Base-by-base conservation (phyloP, 2,113 vertebrate species). In the Salminus brasiliensis region DNA sequence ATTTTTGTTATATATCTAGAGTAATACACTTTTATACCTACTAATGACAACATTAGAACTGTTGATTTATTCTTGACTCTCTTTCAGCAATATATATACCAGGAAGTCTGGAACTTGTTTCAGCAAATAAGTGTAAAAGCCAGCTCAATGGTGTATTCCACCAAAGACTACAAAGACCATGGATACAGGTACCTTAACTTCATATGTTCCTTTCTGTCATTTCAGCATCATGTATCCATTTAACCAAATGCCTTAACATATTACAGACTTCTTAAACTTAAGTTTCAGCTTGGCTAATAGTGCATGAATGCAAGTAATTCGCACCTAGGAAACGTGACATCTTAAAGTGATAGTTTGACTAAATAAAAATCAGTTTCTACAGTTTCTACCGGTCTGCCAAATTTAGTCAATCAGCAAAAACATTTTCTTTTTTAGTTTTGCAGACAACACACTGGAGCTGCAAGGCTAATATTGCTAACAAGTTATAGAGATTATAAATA, bases 71-170 rank as follows among this genome's bases (percentile, higher is more conserved):
- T 29, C 29, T n/a, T 30, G 1, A 16, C 5, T 15, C 34, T 30
- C 5, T 88, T 81, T 3, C 82, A 99, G 98, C 98, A 98, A 97
- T 98, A 99, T 84, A 98, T 99, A 89, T 99, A 99, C 84, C 95
- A 98, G 89, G 98, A 99, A 77, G 98, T 99, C 36, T 99, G 97
- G 98, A 99, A 99, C 84, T 91, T 99, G 47, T 99, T 99, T 88
- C 98, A 99, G 91, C 98, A 99, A 89, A 99, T 99, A 84, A 99
- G 98, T 10, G 98, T 99, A 72, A 98, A 98, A 89, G 98, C 98
- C 85, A 99, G 97, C 85, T 99, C 97, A 1, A 94, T 97, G 83
- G 97, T 99, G 21, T 99, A 99, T 84, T 99, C 98, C 12, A 97
- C 95, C 39, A 99, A 98, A 87, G 97, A 98, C 85, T 95, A 92